Base-by-base conservation (phyloP, 2,797 vertebrate species). In the Sylvilagus floridanus region DNA sequence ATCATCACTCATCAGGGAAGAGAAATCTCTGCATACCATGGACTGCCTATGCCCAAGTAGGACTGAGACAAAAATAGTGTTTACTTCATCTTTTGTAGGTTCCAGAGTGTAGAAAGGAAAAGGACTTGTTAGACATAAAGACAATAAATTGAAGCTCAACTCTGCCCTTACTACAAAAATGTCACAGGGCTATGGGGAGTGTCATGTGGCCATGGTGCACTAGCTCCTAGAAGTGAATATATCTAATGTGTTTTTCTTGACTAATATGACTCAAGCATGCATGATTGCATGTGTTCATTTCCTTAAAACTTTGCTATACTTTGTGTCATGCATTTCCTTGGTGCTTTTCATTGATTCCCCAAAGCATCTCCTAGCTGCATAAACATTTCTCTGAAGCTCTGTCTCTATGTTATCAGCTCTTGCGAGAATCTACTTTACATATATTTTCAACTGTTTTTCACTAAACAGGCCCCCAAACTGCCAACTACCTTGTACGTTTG, bases 161-260 rank as follows among this genome's bases (percentile, higher is more conserved):
- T 57, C 21, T 91, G 32, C 11, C 78, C n/a, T 78, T 66, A 54
- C 60, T 63, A 21, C 50, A 5, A 72, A 72, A 89, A 86, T 19
- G 2, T 14, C 63, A 28, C 19, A 16, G 30, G 35, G 50, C 14
- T 16, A 0, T 73, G 79, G 57, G 66, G 54, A 5, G 54, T 54
- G 66, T 3, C 7, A 0, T 14, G 12, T 0, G 4, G 19, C 13
- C 72, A 13, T 5, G 4, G 24, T 75, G 60, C n/a, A 47, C 10
- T 81, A 24, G 16, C 69, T 30, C 28, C 2, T 60, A 65, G 24
- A 26, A 75, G 9, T 26, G 68, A 88, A 90, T 16, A 66, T 47
- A 35, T 75, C 50, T 94, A 68, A 71, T 88, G 85, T 92, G 57
- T 91, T 86, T 95, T 21, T 13, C 66, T 86, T 76, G 77, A 87